These are phyloP conservation scores for Semibalanus balanoides DNA, from an alignment of 1,140 invertebrate genomes.

Conservation along the genomic window DNA sequence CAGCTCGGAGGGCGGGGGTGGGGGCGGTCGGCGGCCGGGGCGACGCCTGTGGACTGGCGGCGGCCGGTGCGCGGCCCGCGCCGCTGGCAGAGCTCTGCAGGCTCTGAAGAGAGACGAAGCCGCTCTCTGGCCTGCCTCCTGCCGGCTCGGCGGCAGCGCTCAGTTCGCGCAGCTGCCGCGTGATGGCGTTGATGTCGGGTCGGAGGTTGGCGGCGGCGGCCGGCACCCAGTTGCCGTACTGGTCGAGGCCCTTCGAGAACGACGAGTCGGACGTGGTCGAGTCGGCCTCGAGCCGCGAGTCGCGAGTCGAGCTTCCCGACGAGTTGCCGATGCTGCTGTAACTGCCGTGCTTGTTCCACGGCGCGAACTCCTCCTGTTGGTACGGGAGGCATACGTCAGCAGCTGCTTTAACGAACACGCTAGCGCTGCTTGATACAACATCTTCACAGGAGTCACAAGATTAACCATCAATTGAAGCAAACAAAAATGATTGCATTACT, in stretches of 20 bases:
- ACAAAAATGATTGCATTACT: too few relatives aligned
- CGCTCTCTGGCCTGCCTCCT: background rate
- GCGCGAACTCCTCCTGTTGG: background rate
- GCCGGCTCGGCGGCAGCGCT: background rate
- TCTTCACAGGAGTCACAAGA: too few relatives aligned
- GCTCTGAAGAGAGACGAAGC: background rate
- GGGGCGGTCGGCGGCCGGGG: too few relatives aligned
- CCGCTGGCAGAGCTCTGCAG: background rate
- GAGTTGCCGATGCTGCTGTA: background rate
- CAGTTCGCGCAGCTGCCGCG: background rate
- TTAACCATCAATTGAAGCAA: too few relatives aligned
- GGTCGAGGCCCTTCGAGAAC: background rate
- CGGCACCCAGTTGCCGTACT: background rate
- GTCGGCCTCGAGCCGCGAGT: background rate
- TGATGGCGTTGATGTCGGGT: slow-evolving; percentile 48
- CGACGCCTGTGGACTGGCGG: background rate
- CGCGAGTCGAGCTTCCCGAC: background rate
- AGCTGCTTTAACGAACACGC: too few relatives aligned
- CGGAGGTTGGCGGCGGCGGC: slow-evolving; percentile 34
- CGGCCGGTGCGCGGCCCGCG: too few relatives aligned
- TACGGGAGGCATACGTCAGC: too few relatives aligned
- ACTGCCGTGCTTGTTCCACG: background rate
- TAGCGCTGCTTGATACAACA: too few relatives aligned
- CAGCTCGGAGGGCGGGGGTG: background rate
- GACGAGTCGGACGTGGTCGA: background rate